A percentile compares a stretch with the other conserved stretches of the same genome.
Conservation (phyloP, 2,113 vertebrate species). For the Antennarius striatus region DNA sequence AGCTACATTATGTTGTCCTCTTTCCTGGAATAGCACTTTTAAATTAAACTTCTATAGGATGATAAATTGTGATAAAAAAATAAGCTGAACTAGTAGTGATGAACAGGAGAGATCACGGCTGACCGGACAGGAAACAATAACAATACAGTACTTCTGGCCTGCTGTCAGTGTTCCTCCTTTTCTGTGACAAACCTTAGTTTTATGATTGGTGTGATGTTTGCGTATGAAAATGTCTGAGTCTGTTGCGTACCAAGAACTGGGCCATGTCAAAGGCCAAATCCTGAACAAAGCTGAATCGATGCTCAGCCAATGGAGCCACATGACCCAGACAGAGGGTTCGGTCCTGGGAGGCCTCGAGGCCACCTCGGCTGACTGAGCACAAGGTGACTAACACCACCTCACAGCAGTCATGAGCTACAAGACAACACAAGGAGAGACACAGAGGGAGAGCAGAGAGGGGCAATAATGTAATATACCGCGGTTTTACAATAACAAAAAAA, state of each 20-base stretch:
- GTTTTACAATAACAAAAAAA: too few species aligned
- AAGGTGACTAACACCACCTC: conserved; percentile 90
- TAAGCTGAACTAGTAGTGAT: conserved; percentile 7
- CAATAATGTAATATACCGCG: not conserved
- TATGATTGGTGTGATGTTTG: too few species aligned
- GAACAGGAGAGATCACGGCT: conserved; percentile 16
- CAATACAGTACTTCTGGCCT: not conserved
- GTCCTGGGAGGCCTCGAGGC: conserved; percentile 74
- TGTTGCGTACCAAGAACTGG: conserved; percentile 85
- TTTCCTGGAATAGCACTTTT: conserved; percentile 12
- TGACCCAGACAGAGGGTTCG: conserved; percentile 1
- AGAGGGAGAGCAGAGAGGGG: not conserved
- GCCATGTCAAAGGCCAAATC: conserved; percentile 93
- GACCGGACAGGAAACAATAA: conserved; percentile 17
- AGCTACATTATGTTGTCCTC: conserved; percentile 11
- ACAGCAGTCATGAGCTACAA: conserved; percentile 90
- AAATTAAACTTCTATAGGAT: conserved; percentile 14
- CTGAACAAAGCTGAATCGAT: conserved; percentile 87
- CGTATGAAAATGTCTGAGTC: not conserved
- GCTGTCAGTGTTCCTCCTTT: not conserved
- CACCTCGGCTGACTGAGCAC: conserved; percentile 81
- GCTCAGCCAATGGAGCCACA: conserved; percentile 82
- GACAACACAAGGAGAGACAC: conserved; percentile 14
- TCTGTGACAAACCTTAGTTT: not conserved
- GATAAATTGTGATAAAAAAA: conserved; percentile 24